A percentile compares a stretch with the other conserved stretches of the same genome.
Evolutionary conservation across 2,888 invertebrate species (phyloP).

Genomic region (Drepana falcataria): DNA sequence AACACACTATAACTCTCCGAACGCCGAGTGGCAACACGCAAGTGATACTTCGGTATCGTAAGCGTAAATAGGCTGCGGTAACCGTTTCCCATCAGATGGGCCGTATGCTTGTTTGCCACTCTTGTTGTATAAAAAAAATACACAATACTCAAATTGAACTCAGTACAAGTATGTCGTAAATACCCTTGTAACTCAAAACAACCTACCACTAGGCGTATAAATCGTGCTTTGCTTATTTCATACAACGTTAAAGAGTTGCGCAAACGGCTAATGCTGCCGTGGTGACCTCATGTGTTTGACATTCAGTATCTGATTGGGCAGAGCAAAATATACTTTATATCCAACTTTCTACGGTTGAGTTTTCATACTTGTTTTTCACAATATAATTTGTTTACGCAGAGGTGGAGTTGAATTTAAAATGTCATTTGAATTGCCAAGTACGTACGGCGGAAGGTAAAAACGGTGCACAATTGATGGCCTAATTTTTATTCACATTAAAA

Average conservation of each 20-base stretch:
- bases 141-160: too few relatives aligned
- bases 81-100: too few relatives aligned
- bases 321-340: not conserved
- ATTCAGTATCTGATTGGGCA: conserved; percentile 6
- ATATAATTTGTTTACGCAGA: not conserved
- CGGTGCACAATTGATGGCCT: not conserved
- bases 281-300: conserved; percentile 40
- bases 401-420: not conserved
- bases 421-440: not conserved
- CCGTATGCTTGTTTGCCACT: too few relatives aligned
- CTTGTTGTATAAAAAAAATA: too few relatives aligned
- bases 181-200: too few relatives aligned
- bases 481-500: not conserved
- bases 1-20: too few relatives aligned
- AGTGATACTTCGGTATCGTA: too few relatives aligned
- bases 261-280: conserved; percentile 22
- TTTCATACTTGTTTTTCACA: not conserved
- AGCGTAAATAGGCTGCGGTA: too few relatives aligned
- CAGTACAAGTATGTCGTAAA: too few relatives aligned
- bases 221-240: conserved; percentile 20
- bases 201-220: not conserved
- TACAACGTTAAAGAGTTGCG: conserved; percentile 33
- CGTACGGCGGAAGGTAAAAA: too few relatives aligned
- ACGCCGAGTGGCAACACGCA: too few relatives aligned
- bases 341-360: not conserved